Conservation (phyloP, 2,888 invertebrate genomes). For the Crocallis elinguaria region DNA sequence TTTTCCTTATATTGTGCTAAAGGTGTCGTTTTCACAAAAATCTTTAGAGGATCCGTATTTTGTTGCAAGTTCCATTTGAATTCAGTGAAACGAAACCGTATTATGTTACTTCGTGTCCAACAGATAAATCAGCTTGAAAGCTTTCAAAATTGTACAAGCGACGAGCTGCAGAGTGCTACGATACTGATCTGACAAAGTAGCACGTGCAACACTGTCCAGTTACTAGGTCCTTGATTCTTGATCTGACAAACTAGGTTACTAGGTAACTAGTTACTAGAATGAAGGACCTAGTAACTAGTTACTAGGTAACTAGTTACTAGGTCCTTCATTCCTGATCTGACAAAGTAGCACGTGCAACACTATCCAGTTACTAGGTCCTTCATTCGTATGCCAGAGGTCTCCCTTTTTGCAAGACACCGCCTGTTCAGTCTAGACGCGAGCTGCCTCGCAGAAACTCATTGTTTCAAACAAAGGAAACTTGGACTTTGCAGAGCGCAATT, state of each 20-base stretch:
- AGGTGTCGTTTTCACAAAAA: slow-evolving; percentile 17
- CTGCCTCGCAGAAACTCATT: slow-evolving; percentile 53
- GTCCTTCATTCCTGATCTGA: too few relatives aligned
- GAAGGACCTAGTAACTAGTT: too few relatives aligned
- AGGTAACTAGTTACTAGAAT: too few relatives aligned
- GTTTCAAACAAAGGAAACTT: slow-evolving; percentile 57
- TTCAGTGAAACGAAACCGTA: slow-evolving; percentile 35
- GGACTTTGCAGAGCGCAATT: slow-evolving; percentile 44
- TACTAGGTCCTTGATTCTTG: slow-evolving; percentile 47
- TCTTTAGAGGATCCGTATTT: slow-evolving; percentile 29
- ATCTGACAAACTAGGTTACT: too few relatives aligned
- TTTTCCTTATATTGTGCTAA: slow-evolving; percentile 19
- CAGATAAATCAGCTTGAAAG: slow-evolving; percentile 32
- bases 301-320: too few relatives aligned
- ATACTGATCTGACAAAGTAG: slow-evolving; percentile 43
- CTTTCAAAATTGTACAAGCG: slow-evolving; percentile 30
- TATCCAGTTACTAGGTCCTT: slow-evolving; percentile 39
- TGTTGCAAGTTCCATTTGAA: slow-evolving; percentile 33
- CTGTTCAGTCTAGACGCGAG: slow-evolving; percentile 48
- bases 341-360: slow-evolving; percentile 38
- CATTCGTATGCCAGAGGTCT: slow-evolving; percentile 49
- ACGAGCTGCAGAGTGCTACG: slow-evolving; percentile 21
- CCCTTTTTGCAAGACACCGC: slow-evolving; percentile 41
- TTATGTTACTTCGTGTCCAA: slow-evolving; percentile 32
- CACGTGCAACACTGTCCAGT: slow-evolving; percentile 33